Percentiles rank a stretch among this genome's conserved stretches.
Evolutionary conservation across 2,113 vertebrate species (phyloP).

Genomic region (Cavia aperea): DNA sequence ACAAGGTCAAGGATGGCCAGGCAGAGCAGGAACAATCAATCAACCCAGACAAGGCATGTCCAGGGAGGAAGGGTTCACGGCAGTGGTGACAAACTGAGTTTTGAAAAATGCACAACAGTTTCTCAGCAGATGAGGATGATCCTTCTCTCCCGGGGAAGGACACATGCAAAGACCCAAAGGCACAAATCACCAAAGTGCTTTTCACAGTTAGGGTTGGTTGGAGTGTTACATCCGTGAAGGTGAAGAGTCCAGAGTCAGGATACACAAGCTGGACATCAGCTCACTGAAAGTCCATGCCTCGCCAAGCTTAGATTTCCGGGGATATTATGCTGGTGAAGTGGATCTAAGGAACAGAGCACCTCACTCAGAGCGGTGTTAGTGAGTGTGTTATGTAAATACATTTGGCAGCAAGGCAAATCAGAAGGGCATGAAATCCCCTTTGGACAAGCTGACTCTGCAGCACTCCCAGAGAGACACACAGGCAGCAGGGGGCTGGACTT

Average conservation of each 20-base stretch:
- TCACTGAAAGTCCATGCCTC: neutral
- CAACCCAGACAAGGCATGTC: neutral
- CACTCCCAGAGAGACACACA: neutral
- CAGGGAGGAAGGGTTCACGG: neutral
- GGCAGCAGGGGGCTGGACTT: accelerated
- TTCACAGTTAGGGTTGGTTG: neutral
- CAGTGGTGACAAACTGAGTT: neutral
- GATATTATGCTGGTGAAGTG: neutral
- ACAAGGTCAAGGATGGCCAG: neutral
- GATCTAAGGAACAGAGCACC: neutral
- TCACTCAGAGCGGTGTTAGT: neutral
- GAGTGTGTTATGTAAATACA: no score
- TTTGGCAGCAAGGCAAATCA: neutral
- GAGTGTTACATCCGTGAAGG: neutral
- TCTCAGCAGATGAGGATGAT: neutral
- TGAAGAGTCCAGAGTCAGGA: neutral
- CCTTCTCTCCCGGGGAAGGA: neutral
- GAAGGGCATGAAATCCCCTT: neutral
- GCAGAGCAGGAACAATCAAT: neutral
- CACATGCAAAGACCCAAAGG: neutral
- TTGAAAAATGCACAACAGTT: neutral
- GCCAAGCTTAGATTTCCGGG: neutral
- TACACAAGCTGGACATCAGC: neutral
- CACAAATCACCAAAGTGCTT: neutral
- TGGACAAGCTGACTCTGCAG: neutral